These are phyloP conservation scores for Heliconius aoede DNA, from an alignment of 2,888 invertebrate genomes.

Conservation along the genomic window DNA sequence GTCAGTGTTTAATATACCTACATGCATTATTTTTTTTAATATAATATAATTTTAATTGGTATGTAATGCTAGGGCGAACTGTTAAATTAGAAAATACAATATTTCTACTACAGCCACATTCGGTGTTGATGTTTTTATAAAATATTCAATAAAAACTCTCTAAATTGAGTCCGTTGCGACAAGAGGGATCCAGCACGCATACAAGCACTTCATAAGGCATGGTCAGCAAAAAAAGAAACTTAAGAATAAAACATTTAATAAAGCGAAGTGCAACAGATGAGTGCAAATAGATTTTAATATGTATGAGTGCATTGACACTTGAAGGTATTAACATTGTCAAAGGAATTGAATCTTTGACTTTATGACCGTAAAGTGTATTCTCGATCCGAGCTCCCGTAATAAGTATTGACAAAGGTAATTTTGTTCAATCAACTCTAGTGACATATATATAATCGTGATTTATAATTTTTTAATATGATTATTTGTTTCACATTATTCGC, in stretches of 20 bases:
- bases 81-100: not conserved
- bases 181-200: conserved; percentile 20
- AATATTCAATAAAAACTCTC: not conserved
- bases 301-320: conserved; percentile 55
- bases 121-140: not conserved
- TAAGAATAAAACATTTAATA: conserved; percentile 52
- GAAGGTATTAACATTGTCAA: conserved; percentile 31
- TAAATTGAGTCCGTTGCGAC: conserved; percentile 3
- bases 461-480: conserved; percentile 43
- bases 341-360: conserved; percentile 42
- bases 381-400: conserved; percentile 31
- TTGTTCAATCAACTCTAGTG: conserved; percentile 50
- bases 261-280: conserved; percentile 53
- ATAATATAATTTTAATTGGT: no score
- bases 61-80: no score
- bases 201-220: conserved; percentile 36
- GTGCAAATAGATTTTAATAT: conserved; percentile 58
- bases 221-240: conserved; percentile 43
- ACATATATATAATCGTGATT: conserved; percentile 44
- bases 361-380: conserved; percentile 41
- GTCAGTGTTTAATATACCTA: not conserved
- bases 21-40: not conserved
- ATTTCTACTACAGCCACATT: not conserved
- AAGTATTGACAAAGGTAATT: conserved; percentile 53
- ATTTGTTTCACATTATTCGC: not conserved